A percentile compares a stretch with the other conserved stretches of the same genome.
These are phyloP conservation scores for Engystomops pustulosus DNA, from an alignment of 2,113 vertebrate genomes.

Conservation along the genomic window DNA sequence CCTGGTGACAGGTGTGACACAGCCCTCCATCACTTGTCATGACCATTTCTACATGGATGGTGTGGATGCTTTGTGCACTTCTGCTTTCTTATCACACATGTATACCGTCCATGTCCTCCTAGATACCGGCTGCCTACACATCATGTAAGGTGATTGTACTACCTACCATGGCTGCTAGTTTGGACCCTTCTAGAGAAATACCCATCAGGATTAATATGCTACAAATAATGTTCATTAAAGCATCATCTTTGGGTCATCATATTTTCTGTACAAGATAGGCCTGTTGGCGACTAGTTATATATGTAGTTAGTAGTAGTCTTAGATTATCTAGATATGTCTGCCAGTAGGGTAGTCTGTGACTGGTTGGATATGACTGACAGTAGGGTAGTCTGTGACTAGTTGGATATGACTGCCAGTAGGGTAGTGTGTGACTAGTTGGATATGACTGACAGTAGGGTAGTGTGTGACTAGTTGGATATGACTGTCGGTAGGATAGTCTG, in stretches of 20 bases:
- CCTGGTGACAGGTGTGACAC: slow-evolving; percentile 17
- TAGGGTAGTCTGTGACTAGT: not conserved
- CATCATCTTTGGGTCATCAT: not conserved
- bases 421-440: too few species aligned
- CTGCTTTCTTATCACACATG: not conserved
- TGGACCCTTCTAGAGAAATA: not conserved
- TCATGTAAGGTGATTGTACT: not conserved
- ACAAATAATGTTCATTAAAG: not conserved
- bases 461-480: too few species aligned
- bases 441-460: too few species aligned
- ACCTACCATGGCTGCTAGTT: not conserved
- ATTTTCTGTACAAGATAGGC: too few species aligned
- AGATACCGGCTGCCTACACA: not conserved
- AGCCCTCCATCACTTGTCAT: not conserved
- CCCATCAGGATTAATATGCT: not conserved
- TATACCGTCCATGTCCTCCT: not conserved
- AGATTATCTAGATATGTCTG: too few species aligned
- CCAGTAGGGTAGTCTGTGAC: not conserved
- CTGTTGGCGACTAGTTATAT: too few species aligned
- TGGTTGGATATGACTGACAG: not conserved
- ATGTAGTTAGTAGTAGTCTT: too few species aligned
- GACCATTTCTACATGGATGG: not conserved
- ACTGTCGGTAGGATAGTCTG: too few species aligned
- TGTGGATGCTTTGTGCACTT: too few species aligned
- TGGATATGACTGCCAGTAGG: too few species aligned